These are phyloP conservation scores for Sciurus niger DNA, from an alignment of 2,113 vertebrate genomes.

Conservation along the genomic window DNA sequence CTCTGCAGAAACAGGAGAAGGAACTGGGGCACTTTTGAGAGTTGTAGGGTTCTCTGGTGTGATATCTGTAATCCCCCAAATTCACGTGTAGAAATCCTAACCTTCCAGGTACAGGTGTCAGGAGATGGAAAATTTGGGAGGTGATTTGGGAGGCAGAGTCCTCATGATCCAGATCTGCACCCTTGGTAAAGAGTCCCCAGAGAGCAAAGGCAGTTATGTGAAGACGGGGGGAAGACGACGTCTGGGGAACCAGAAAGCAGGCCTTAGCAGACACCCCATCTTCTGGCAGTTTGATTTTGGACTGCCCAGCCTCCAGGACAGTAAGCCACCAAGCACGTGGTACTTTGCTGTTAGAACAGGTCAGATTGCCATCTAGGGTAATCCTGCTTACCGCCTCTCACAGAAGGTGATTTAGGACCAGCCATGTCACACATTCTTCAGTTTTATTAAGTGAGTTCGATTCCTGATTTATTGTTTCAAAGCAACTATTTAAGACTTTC, in stretches of 20 bases:
- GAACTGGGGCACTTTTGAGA: neutral
- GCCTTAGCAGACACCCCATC: neutral
- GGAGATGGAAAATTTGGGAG: neutral
- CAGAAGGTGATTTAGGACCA: neutral
- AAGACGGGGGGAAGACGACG: neutral
- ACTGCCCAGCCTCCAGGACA: neutral
- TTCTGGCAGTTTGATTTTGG: neutral
- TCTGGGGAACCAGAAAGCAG: neutral
- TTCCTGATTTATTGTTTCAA: constrained; percentile 37
- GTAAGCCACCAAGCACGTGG: neutral
- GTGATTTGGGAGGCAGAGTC: neutral
- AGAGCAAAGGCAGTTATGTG: too few species aligned
- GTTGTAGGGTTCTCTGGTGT: neutral
- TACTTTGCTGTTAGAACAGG: neutral
- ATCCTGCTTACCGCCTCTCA: neutral
- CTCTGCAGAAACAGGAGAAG: neutral
- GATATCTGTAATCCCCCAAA: neutral
- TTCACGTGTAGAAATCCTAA: neutral
- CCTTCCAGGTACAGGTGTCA: neutral
- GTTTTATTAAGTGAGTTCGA: constrained; percentile 11
- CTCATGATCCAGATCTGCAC: too few species aligned
- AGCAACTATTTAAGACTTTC: neutral
- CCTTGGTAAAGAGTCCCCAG: neutral
- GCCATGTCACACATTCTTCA: neutral
- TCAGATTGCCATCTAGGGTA: too few species aligned